These are phyloP conservation scores for Amphiprion ocellaris DNA, from an alignment of 2,113 vertebrate species.

Conservation along the genomic window DNA sequence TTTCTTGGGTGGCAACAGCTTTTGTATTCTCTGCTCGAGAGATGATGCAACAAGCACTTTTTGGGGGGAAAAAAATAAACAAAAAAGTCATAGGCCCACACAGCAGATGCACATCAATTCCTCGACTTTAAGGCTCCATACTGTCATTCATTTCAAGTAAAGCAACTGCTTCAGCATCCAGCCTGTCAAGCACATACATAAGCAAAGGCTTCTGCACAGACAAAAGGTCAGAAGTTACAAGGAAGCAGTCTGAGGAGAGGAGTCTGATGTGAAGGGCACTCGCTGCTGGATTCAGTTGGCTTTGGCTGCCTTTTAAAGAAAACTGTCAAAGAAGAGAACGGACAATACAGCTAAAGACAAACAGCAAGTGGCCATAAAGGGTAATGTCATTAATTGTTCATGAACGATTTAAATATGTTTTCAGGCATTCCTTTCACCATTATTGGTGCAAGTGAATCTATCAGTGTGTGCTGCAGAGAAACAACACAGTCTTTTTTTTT, in stretches of 20 bases:
- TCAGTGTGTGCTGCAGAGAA: neutral
- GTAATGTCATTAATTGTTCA: constrained; percentile 35
- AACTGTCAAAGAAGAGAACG: constrained; percentile 27
- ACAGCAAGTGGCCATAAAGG: constrained; percentile 11
- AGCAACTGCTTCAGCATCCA: constrained; percentile 2
- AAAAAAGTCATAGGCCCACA: neutral
- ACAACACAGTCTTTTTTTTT: neutral
- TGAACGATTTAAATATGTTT: constrained; percentile 16
- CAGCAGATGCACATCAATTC: constrained; percentile 32
- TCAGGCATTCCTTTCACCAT: constrained; percentile 1
- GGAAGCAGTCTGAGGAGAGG: constrained; percentile 21
- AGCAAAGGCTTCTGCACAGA: constrained; percentile 13
- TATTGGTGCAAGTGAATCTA: neutral
- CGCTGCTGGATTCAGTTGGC: constrained; percentile 20
- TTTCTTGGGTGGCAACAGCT: neutral
- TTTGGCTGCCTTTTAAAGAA: constrained; percentile 46
- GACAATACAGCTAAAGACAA: constrained; percentile 40
- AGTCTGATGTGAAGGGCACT: constrained; percentile 47
- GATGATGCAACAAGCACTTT: neutral
- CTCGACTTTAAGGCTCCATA: neutral
- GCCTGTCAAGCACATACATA: constrained; percentile 27
- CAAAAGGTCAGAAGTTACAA: constrained; percentile 55
- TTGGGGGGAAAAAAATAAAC: neutral
- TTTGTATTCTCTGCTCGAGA: constrained; percentile 9
- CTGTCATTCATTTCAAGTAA: constrained; percentile 13